Conservation (phyloP, 2,797 vertebrate species). For the Thripadectes ignobilis region DNA sequence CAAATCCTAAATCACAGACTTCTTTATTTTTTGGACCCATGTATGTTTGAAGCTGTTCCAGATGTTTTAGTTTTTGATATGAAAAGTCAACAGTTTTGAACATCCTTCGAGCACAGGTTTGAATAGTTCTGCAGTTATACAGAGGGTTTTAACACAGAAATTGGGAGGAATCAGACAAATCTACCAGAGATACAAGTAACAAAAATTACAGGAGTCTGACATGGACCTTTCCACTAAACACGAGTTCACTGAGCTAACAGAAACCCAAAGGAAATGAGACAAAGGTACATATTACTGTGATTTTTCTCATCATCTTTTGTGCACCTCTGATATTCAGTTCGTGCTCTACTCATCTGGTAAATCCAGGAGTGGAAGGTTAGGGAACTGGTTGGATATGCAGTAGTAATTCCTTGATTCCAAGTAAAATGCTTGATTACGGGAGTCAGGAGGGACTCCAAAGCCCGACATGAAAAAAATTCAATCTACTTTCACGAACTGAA, state of each 20-base stretch:
- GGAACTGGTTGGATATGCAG: background rate
- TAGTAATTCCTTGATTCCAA: background rate
- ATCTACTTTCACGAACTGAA: conserved; percentile 10
- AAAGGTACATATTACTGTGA: background rate
- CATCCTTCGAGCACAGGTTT: background rate
- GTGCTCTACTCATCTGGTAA: background rate
- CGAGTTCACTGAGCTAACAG: background rate
- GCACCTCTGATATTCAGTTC: background rate
- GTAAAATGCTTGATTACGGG: background rate
- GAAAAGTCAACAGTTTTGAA: background rate
- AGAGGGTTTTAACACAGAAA: background rate
- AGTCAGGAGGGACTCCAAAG: conserved; percentile 9
- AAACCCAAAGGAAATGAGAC: background rate
- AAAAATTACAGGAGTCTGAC: background rate
- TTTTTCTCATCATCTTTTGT: background rate
- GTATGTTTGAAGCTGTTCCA: background rate
- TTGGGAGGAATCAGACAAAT: background rate
- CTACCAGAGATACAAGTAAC: background rate
- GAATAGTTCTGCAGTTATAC: background rate
- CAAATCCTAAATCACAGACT: background rate
- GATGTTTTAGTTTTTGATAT: background rate
- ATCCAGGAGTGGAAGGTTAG: background rate
- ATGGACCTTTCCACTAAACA: background rate
- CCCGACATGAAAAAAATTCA: background rate
- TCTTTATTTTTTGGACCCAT: background rate